These are phyloP conservation scores for Hartigia nigra DNA, from an alignment of 2,888 invertebrate genomes.

Conservation along the genomic window DNA sequence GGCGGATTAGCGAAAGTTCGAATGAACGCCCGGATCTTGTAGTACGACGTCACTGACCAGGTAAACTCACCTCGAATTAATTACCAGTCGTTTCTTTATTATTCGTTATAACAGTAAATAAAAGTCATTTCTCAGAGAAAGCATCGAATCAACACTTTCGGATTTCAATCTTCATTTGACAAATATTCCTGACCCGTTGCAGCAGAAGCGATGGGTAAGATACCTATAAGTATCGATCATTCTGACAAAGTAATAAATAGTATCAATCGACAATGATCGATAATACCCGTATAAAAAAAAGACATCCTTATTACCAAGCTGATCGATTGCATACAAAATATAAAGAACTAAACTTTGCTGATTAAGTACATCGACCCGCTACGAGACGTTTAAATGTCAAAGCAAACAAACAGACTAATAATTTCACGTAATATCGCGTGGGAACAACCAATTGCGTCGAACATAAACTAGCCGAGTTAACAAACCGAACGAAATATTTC, in stretches of 20 bases:
- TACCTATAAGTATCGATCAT: slow-evolving; percentile 3
- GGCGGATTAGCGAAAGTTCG: neutral
- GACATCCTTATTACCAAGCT: neutral
- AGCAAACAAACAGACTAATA: neutral
- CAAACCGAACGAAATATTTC: neutral
- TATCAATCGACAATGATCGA: neutral
- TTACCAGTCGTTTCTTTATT: neutral
- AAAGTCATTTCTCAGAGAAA: neutral
- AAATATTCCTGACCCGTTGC: neutral
- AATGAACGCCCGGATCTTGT: neutral
- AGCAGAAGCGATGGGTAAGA: too few species aligned
- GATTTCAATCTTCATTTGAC: neutral
- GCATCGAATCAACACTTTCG: neutral
- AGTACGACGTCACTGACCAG: too few species aligned
- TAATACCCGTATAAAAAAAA: neutral
- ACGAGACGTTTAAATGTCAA: neutral
- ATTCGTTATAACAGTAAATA: fast-evolving
- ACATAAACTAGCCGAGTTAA: neutral
- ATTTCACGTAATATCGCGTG: neutral
- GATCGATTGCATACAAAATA: neutral
- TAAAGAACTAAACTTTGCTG: neutral
- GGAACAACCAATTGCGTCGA: neutral
- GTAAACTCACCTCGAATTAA: neutral
- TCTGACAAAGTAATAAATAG: neutral
- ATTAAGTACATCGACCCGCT: neutral